phyloP scores from a whole-genome alignment of 92 coral and sea anemone genomes.

The Nematostella vectensis region DNA sequence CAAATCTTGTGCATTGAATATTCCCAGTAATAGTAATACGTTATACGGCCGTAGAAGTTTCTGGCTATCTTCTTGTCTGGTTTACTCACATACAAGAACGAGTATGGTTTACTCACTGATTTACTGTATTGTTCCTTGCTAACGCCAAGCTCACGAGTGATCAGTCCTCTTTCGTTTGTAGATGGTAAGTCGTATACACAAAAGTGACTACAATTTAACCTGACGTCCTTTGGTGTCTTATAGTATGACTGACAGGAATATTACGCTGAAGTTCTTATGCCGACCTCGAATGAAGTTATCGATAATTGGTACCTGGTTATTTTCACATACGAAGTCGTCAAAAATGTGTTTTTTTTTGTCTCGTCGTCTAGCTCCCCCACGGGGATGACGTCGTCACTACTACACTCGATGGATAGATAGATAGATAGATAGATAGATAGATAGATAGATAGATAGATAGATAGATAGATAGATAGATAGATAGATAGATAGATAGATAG shows the following conservation, averaged over 20 bases:
- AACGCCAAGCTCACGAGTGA: slow-evolving; percentile 1
- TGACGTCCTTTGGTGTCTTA: slow-evolving; percentile 2
- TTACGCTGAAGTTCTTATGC: slow-evolving; percentile 7
- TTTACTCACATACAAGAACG: slow-evolving; percentile 7
- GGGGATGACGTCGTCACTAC: not conserved
- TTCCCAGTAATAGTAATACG: slow-evolving; percentile 4
- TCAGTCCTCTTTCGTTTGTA: not conserved
- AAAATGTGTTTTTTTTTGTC: not conserved
- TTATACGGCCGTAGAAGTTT: slow-evolving; percentile 6
- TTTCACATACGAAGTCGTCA: slow-evolving; percentile 15
- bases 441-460: no score
- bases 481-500: no score
- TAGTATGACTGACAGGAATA: not conserved
- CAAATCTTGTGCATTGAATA: slow-evolving; percentile 1
- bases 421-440: no score
- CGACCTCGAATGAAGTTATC: slow-evolving; percentile 13
- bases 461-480: no score
- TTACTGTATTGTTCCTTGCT: slow-evolving; percentile 2
- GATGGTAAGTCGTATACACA: slow-evolving; percentile 2
- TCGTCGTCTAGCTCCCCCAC: not conserved
- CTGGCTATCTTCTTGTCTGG: not conserved
- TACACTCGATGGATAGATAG: not conserved
- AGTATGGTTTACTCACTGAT: slow-evolving; percentile 3
- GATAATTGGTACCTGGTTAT: slow-evolving; percentile 8
- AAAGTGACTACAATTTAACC: slow-evolving; percentile 6